These are phyloP conservation scores for Mareca strepera DNA, from an alignment of 2,797 vertebrate genomes.

Conservation along the genomic window DNA sequence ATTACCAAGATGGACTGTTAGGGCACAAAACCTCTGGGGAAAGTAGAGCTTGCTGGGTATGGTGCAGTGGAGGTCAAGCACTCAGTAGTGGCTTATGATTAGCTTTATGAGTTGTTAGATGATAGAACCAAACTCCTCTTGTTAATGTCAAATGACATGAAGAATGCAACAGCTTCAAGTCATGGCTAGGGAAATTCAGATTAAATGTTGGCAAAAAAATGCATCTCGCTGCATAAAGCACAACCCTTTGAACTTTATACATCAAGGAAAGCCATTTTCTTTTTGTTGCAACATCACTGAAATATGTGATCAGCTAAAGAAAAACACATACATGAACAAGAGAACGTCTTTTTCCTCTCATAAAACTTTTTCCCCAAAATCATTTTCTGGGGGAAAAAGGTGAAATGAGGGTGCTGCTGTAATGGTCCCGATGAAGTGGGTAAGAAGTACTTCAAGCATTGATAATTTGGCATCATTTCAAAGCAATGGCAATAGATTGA, in stretches of 20 bases:
- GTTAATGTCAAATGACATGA: neutral
- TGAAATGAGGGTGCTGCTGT: neutral
- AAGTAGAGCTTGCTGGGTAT: neutral
- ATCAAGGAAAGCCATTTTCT: neutral
- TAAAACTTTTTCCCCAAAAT: neutral
- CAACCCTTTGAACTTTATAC: neutral
- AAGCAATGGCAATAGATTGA: neutral
- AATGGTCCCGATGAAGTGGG: neutral
- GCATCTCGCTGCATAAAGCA: neutral
- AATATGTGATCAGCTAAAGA: neutral
- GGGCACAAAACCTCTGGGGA: neutral
- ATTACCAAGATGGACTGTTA: fast-evolving
- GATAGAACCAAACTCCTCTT: neutral
- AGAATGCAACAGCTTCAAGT: neutral
- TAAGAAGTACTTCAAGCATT: neutral
- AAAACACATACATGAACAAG: neutral
- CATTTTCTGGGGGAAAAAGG: neutral
- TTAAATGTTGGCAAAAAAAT: neutral
- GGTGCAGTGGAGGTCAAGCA: neutral
- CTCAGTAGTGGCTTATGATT: neutral
- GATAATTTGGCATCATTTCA: neutral
- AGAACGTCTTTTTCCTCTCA: neutral
- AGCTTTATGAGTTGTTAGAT: neutral
- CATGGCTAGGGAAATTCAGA: neutral
- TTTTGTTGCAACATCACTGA: neutral